Conservation (phyloP, 2,888 invertebrate species). For the Dryobotodes eremita region DNA sequence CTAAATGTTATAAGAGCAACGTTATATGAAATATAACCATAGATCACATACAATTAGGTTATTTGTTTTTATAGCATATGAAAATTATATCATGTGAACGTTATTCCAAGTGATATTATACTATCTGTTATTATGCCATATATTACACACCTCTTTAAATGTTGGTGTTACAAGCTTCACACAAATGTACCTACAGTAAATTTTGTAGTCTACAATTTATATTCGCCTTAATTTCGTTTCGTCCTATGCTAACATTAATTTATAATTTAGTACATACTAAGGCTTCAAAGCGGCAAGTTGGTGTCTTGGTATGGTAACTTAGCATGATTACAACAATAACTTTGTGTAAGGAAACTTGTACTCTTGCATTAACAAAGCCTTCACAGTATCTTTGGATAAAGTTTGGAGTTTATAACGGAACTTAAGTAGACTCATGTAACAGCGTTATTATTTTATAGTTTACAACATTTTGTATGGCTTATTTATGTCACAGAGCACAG, state of each 20-base stretch:
- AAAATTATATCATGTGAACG: too few species aligned
- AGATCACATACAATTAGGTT: too few species aligned
- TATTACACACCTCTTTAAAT: not conserved
- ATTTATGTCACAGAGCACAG: not conserved
- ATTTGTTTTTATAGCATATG: too few species aligned
- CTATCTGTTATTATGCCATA: too few species aligned
- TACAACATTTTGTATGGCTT: not conserved
- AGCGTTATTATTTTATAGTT: slow-evolving; percentile 21
- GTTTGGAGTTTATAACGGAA: slow-evolving; percentile 25
- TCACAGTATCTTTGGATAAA: slow-evolving; percentile 33
- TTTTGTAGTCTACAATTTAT: not conserved
- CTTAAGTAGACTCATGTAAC: not conserved
- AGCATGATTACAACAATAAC: slow-evolving; percentile 31
- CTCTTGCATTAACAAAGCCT: slow-evolving; percentile 46
- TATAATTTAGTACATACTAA: slow-evolving; percentile 18
- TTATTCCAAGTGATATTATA: too few species aligned
- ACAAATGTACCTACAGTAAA: not conserved
- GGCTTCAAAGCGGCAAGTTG: slow-evolving; percentile 31
- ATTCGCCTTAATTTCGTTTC: slow-evolving; percentile 10
- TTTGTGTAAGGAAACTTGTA: slow-evolving; percentile 32
- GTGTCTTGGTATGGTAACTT: slow-evolving; percentile 17
- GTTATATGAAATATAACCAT: too few species aligned
- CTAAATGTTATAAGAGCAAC: too few species aligned
- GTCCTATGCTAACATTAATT: slow-evolving; percentile 29
- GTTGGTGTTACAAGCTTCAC: not conserved